These are phyloP conservation scores for Cepaea hortensis DNA, from an alignment of 2,888 invertebrate genomes.

Conservation along the genomic window DNA sequence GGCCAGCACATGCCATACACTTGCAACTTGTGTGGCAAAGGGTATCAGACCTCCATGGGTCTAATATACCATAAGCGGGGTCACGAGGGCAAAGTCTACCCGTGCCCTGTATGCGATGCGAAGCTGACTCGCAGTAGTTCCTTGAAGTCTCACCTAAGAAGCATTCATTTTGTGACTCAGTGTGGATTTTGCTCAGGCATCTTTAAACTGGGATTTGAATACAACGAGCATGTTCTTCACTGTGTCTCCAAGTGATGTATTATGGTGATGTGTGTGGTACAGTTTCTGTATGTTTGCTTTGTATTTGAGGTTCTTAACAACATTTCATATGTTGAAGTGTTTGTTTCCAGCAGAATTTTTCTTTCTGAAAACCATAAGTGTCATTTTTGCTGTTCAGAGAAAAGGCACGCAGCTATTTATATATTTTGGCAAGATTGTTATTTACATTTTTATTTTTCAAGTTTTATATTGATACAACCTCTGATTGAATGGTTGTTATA, in stretches of 20 bases:
- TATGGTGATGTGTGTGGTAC: neutral
- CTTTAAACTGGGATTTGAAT: conserved; percentile 33
- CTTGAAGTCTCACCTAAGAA: conserved; percentile 35
- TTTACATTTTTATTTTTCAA: no score
- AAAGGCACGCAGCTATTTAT: no score
- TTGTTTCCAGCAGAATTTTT: no score
- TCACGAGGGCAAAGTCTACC: conserved; percentile 30
- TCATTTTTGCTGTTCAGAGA: no score
- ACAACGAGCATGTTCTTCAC: conserved; percentile 20
- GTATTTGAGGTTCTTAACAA: no score
- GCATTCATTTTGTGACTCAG: conserved; percentile 13
- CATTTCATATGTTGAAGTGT: no score
- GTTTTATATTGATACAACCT: no score
- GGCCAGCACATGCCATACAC: conserved; percentile 36
- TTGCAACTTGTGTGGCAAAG: conserved; percentile 38
- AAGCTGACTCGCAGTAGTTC: conserved; percentile 32
- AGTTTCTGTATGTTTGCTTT: no score
- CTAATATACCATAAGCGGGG: conserved; percentile 25
- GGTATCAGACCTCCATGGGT: conserved; percentile 25
- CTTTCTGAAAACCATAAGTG: no score
- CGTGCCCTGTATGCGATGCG: conserved; percentile 34
- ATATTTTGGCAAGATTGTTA: no score
- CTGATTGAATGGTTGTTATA: no score
- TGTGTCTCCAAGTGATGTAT: conserved; percentile 8
- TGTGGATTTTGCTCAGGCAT: conserved; percentile 29